Evolutionary conservation across 2,113 vertebrate species (phyloP), one percentile per base, ranked within the genome.

Genomic region (Rhadina sibilatrix): DNA sequence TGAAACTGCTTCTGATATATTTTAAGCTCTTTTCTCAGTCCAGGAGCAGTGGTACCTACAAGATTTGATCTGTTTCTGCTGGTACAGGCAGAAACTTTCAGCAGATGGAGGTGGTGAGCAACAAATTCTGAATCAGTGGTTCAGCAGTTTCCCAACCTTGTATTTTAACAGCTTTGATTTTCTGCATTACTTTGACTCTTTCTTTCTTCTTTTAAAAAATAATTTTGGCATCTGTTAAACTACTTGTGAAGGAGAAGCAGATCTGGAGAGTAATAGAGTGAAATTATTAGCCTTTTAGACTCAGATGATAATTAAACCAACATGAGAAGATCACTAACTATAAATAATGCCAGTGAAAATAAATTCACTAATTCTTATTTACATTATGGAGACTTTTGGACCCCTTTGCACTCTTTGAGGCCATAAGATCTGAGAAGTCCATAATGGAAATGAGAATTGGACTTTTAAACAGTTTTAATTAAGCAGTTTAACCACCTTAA

Each of bases 241-340:
- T 68, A 8, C 4, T 89, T 82, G 23, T 5, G 28, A 95, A 91
- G 77, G 42, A 87, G 38, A 60, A 82, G 18, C 33, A 50, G 24
- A 40, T 83, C 76, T 94, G 72, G 44, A 91, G 54, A 54, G 59
- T 61, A 83, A 83, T 87, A 57, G 70, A 92, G 49, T 85, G 70
- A 95, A 95, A 89, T 79, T 95, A 86, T 84, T 87, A 83, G 69
- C 53, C 74, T 89, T 93, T 89, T 79, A 91, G 74, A 91, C 75
- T 68, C 31, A n/a, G 47, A 71, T 30, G 22, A 84, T 87, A 79
- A 90, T 92, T 78, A 84, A 72, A 20, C 44, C 53, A 92, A 40
- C 4, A 60, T 17, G 18, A 91, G 61, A 78, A 71, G 42, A 91
- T 70, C 57, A 72, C 40, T 68, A n/a, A 50, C 85, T 92, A 42